Conservation (phyloP, 2,888 invertebrate species). For the Aromia moschata region DNA sequence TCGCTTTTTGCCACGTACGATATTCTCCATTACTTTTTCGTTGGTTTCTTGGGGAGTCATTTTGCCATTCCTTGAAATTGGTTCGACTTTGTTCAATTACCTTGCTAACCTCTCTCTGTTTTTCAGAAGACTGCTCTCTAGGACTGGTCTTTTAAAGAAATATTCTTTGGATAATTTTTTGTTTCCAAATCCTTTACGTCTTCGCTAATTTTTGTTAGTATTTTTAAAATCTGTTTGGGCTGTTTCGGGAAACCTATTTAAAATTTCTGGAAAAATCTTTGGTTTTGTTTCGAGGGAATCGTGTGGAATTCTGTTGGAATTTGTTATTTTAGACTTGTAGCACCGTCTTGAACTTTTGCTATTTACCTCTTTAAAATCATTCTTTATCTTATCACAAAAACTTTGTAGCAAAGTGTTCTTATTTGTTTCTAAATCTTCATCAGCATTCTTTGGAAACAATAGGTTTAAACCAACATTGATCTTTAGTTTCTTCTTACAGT, state of each 20-base stretch:
- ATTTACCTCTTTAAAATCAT: constrained; percentile 7
- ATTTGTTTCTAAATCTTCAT: neutral
- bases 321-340: neutral
- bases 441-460: neutral
- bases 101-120: neutral
- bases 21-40: constrained; percentile 1
- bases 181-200: constrained; percentile 9
- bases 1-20: neutral
- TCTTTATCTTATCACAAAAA: constrained; percentile 2
- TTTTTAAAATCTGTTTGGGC: constrained; percentile 9
- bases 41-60: constrained; percentile 1
- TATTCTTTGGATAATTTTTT: constrained; percentile 1
- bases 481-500: too few relatives aligned
- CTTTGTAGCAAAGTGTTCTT: neutral
- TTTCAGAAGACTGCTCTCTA: too few relatives aligned
- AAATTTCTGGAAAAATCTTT: neutral
- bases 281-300: neutral
- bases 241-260: neutral
- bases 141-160: too few relatives aligned
- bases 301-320: neutral
- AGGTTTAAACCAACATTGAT: constrained; percentile 8
- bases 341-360: neutral
- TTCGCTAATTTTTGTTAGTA: constrained; percentile 10
- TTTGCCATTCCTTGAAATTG: neutral
- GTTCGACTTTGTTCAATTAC: constrained; percentile 1